Base-by-base conservation (phyloP, 2,888 invertebrate species). In the Epinotia bilunana region DNA sequence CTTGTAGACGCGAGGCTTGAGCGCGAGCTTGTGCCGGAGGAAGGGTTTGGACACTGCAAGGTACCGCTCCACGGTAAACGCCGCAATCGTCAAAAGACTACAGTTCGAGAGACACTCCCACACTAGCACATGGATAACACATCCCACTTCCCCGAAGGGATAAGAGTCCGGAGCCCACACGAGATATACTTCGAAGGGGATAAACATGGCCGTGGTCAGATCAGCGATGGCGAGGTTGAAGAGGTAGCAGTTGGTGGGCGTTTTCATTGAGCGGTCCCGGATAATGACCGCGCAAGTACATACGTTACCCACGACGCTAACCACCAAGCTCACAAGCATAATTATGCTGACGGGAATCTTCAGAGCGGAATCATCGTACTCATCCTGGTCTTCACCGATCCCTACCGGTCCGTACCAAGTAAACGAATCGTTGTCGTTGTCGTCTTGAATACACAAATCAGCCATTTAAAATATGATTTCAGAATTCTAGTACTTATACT, bases 31-130 rank as follows among this genome's bases (percentile, higher is more conserved):
- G 86, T 97, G 97, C 0, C 96, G 95, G 18, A 96, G 90, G 84
- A 98, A 97, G 0, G 98, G 98, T 88, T 96, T 96, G 74, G 97
- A 97, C 68, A 98, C 97, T 6, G 97, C 97, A 16, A 98, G 95
- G 87, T 98, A 98, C 55, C 98, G 95, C 88, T 98, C 98, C 13
- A 98, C 95, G 0, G 97, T 98, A 87, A 98, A 98, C 0, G 98
- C 97, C 0, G 97, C 97, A 78, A 98, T 98, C 2, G 96, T 97
- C 39, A 97, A 91, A 0, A 98, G 96, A 6, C 98, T 97, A 12
- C 97, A 97, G 86, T 97, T 97, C 75, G 96, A 96, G 0, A 97
- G 95, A n/a, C 96, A 96, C 87, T 98, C 98, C 73, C 97, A 96
- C 0, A 97, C 95, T 68, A 98, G 95, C 73, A 96, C 96, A 82